phyloP scores from a whole-genome alignment of 1,140 invertebrate genomes.

The Maniola jurtina region DNA sequence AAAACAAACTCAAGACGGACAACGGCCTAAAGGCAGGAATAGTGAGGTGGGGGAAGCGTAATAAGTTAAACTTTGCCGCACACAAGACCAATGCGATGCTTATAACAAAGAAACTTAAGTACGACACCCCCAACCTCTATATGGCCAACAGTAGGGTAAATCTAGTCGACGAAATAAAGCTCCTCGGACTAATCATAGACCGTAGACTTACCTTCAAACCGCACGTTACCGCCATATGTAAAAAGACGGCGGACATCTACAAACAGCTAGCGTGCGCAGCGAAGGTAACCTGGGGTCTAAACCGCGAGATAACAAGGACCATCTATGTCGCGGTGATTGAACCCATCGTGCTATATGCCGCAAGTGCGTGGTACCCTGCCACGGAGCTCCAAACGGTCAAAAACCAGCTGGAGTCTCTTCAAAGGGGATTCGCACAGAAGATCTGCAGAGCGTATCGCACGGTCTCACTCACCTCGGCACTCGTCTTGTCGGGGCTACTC shows the following conservation, averaged over 20 bases:
- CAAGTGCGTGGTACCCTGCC: not conserved
- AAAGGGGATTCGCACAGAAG: not conserved
- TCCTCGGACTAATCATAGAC: slow-evolving; percentile 26
- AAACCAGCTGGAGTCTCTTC: not conserved
- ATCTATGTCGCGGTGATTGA: slow-evolving; percentile 13
- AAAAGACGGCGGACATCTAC: slow-evolving; percentile 9
- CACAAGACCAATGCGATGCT: slow-evolving; percentile 13
- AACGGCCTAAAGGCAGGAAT: not conserved
- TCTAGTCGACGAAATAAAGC: slow-evolving; percentile 21
- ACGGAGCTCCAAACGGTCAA: not conserved
- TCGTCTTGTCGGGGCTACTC: not conserved
- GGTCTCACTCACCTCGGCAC: slow-evolving; percentile 11
- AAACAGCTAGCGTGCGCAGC: slow-evolving; percentile 2
- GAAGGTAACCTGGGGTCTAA: slow-evolving; percentile 2
- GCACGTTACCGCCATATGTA: slow-evolving; percentile 6
- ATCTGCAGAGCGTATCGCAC: slow-evolving; percentile 11
- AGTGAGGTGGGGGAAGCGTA: slow-evolving; percentile 1
- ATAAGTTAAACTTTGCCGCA: not conserved
- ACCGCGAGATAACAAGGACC: slow-evolving; percentile 4
- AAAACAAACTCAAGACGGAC: too few relatives aligned
- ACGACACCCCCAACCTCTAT: slow-evolving; percentile 17
- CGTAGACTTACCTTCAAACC: slow-evolving; percentile 14
- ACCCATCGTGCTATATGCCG: not conserved
- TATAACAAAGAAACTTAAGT: slow-evolving; percentile 23
- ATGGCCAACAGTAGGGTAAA: slow-evolving; percentile 6